Conservation (phyloP, 53 echinoderm and acorn worm species). For the Holothuria scabra region DNA sequence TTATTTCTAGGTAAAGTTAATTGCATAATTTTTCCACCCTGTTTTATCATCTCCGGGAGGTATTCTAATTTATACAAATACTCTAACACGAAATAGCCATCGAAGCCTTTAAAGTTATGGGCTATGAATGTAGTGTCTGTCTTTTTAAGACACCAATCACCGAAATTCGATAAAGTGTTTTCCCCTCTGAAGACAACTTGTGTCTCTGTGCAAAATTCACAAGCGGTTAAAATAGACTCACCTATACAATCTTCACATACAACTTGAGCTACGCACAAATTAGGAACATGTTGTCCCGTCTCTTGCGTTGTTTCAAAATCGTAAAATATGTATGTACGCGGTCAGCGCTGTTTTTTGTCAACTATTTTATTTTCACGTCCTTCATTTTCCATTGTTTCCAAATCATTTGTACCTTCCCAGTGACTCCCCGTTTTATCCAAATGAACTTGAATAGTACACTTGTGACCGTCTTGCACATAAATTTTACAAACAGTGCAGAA, state of each 20-base stretch:
- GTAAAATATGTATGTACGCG: neutral
- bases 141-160: conserved; percentile 29
- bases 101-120: conserved; percentile 51
- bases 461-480: neutral
- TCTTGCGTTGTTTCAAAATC: conserved; percentile 36
- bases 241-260: conserved; percentile 23
- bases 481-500: conserved; percentile 6
- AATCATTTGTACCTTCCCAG: neutral
- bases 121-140: conserved; percentile 24
- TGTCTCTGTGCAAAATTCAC: conserved; percentile 15
- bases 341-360: too few species aligned
- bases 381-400: neutral
- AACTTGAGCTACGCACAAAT: conserved; percentile 12
- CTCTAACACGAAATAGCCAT: conserved; percentile 32
- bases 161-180: conserved; percentile 19
- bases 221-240: conserved; percentile 6
- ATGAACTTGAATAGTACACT: neutral
- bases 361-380: neutral
- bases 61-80: conserved; percentile 31
- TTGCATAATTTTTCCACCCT: conserved; percentile 46
- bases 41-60: conserved; percentile 8
- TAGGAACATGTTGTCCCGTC: conserved; percentile 12
- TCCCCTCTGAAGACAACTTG: conserved; percentile 32
- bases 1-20: conserved; percentile 7
- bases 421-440: neutral